phyloP scores from a whole-genome alignment of 1,140 invertebrate genomes.

The Drosophila navojoa region DNA sequence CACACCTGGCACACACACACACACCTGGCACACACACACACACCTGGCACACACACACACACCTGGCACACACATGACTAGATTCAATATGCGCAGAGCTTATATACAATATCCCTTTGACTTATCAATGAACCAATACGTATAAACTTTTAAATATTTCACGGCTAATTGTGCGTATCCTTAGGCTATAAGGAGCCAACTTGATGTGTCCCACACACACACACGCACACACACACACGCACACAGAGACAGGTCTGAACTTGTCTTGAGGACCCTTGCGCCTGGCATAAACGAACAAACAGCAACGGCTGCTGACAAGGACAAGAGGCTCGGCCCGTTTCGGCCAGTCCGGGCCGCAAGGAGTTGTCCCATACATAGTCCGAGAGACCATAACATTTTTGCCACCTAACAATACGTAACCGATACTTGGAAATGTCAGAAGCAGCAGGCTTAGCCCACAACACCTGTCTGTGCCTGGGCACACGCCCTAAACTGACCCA shows the following conservation, averaged over 20 bases:
- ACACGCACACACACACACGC: slow-evolving; percentile 1
- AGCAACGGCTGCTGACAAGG: slow-evolving; percentile 11
- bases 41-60: not conserved
- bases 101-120: not conserved
- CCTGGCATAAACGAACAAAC: slow-evolving; percentile 12
- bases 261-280: slow-evolving; percentile 36
- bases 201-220: slow-evolving; percentile 17
- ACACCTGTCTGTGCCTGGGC: slow-evolving; percentile 25
- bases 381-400: slow-evolving; percentile 34
- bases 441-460: slow-evolving; percentile 41
- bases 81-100: too few species aligned
- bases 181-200: slow-evolving; percentile 47
- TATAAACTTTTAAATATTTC: slow-evolving; percentile 52
- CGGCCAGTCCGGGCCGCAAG: not conserved
- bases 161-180: slow-evolving; percentile 62
- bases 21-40: too few species aligned
- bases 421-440: slow-evolving; percentile 77
- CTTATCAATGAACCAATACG: slow-evolving; percentile 34
- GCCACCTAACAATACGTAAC: slow-evolving; percentile 65
- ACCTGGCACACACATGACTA: not conserved
- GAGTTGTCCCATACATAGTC: slow-evolving; percentile 13
- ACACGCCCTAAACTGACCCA: slow-evolving; percentile 60
- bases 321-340: not conserved
- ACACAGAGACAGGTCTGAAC: slow-evolving; percentile 2
- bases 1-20: too few species aligned